Conservation (phyloP, 1,140 invertebrate species). For the Apis cerana region DNA sequence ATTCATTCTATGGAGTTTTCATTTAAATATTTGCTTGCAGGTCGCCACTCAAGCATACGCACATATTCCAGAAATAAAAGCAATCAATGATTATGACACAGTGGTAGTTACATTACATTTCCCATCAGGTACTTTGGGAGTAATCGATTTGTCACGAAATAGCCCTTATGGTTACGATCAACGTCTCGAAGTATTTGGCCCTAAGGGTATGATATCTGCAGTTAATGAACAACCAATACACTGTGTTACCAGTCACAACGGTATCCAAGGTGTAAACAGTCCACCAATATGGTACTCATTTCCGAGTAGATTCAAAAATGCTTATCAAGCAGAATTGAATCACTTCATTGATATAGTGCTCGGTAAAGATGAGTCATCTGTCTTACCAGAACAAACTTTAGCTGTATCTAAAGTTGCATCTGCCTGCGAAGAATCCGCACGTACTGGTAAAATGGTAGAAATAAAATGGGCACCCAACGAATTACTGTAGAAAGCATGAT, state of each 20-base stretch:
- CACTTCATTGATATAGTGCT: conserved; percentile 85
- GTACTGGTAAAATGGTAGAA: conserved; percentile 79
- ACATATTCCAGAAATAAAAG: conserved; percentile 83
- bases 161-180: conserved; percentile 87
- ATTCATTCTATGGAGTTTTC: background rate
- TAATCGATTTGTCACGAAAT: conserved; percentile 85
- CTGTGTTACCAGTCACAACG: conserved; percentile 77
- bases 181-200: conserved; percentile 85
- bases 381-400: conserved; percentile 81
- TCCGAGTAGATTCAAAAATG: conserved; percentile 83
- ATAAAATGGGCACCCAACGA: conserved; percentile 78
- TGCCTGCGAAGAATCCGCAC: conserved; percentile 82
- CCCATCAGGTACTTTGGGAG: conserved; percentile 84
- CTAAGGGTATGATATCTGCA: conserved; percentile 83
- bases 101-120: conserved; percentile 84
- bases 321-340: conserved; percentile 84
- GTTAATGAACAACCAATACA: conserved; percentile 83
- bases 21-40: conserved; percentile 40
- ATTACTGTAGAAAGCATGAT: conserved; percentile 41
- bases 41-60: conserved; percentile 82
- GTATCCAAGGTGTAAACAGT: conserved; percentile 74
- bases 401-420: conserved; percentile 83
- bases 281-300: conserved; percentile 85
- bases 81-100: conserved; percentile 85
- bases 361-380: conserved; percentile 76